Evolutionary conservation across 2,113 vertebrate genomes (phyloP), one percentile per base, ranked within the genome.

Genomic region (Archilochus colubris): DNA sequence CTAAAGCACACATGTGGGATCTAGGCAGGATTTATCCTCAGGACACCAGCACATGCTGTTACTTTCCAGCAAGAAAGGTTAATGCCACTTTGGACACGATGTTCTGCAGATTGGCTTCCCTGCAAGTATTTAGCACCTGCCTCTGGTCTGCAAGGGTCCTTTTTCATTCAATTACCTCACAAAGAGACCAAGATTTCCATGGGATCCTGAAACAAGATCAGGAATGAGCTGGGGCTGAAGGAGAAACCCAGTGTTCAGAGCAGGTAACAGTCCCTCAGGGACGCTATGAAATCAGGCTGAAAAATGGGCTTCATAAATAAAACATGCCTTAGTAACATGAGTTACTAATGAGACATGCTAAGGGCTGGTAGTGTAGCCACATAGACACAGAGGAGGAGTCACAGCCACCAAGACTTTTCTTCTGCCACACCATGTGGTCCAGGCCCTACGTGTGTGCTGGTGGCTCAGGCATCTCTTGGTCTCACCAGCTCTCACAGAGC

Each of bases 261-360:
- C 38, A 70, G 86, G 86, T 77, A 63, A 73, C 68, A 80, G 75
- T 74, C 86, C 88, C 80, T 33, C 62, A 33, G 64, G 82, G 91
- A 77, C 70, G 63, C 88, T 54, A 44, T 0, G 2, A 57, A 33
- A 66, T 33, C 64, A 70, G 46, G 53, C 68, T 63, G 79, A 96
- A 91, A 93, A 95, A 93, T 86, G 48, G 28, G 22, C 63, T 94
- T 94, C 64, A 83, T 94, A 77, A 96, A 96, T 93, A 94, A 95
- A 95, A 83, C 62, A 88, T 83, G 51, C 33, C 51, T 8, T 46
- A 33, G 40, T 40, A 40, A 76, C 31, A 62, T 88, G 38, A 92
- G 55, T 83, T 93, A 91, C 66, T 91, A 87, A 88, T 86, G 61
- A 86, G 69, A 31, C 14, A 43, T 14, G 3, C 43, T 86, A 80